phyloP scores from a whole-genome alignment of 1,140 invertebrate genomes.

The Aphaenogaster floridana region DNA sequence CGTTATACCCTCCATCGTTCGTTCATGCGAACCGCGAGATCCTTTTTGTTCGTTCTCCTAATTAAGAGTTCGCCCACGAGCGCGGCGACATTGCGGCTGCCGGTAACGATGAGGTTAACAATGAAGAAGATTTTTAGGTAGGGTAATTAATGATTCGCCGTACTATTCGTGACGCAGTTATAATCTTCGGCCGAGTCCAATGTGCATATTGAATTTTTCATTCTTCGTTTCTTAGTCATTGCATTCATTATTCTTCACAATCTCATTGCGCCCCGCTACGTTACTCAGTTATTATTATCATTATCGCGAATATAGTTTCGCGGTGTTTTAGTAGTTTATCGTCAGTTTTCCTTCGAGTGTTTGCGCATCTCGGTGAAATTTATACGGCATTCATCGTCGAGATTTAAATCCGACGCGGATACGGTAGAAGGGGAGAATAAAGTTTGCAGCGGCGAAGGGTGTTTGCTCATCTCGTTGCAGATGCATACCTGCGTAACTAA shows the following conservation, averaged over 20 bases:
- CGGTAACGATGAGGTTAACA: slow-evolving; percentile 36
- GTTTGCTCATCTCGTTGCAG: slow-evolving; percentile 61
- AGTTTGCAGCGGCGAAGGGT: slow-evolving; percentile 22
- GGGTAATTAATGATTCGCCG: slow-evolving; percentile 30
- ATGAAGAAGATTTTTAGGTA: slow-evolving; percentile 29
- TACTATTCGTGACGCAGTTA: background rate
- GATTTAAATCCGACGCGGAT: slow-evolving; percentile 47
- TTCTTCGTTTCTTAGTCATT: slow-evolving; percentile 22
- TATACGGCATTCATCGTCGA: slow-evolving; percentile 33
- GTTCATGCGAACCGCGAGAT: slow-evolving; percentile 13
- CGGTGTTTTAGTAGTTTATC: background rate
- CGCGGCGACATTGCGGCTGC: slow-evolving; percentile 39
- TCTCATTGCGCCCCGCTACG: background rate
- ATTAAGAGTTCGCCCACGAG: slow-evolving; percentile 65
- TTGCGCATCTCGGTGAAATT: slow-evolving; percentile 32
- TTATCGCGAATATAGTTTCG: background rate
- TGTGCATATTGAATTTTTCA: slow-evolving; percentile 34
- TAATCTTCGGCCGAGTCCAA: slow-evolving; percentile 5
- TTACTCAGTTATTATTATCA: background rate
- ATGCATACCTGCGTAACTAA: slow-evolving; percentile 64
- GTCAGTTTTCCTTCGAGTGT: slow-evolving; percentile 36
- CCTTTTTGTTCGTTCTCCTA: slow-evolving; percentile 63
- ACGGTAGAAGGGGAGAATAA: slow-evolving; percentile 20
- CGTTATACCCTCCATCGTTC: slow-evolving; percentile 1
- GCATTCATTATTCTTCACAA: background rate